Percentiles rank a stretch among this genome's conserved stretches.
These are phyloP conservation scores for Ommatoiulus sabulosus DNA, from an alignment of 2,888 invertebrate genomes.

Conservation along the genomic window DNA sequence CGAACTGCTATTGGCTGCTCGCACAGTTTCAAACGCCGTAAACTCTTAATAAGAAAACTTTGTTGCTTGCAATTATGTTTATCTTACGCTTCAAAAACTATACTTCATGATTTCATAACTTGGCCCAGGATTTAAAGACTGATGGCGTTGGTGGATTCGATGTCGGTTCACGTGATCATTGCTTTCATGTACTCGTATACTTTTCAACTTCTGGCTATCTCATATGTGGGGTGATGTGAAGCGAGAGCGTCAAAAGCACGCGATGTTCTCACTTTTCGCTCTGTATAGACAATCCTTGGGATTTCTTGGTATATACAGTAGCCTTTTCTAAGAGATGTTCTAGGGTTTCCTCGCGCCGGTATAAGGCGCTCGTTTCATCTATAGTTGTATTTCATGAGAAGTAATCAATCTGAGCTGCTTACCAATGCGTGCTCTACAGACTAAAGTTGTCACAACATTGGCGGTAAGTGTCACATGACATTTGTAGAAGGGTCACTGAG, in stretches of 20 bases:
- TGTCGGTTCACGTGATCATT: background rate
- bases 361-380: background rate
- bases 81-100: background rate
- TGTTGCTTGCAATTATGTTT: background rate
- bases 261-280: background rate
- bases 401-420: constrained; percentile 45
- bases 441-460: constrained; percentile 54
- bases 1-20: background rate
- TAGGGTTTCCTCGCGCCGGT: background rate
- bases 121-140: background rate
- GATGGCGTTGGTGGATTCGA: background rate
- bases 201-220: background rate
- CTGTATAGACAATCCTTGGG: background rate
- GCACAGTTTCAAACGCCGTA: background rate
- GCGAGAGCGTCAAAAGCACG: background rate
- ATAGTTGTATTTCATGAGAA: constrained; percentile 16
- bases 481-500: constrained; percentile 50
- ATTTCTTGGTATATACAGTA: background rate
- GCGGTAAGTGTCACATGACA: constrained; percentile 55
- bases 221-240: background rate
- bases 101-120: background rate
- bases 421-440: constrained; percentile 20
- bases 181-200: background rate
- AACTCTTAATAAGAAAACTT: constrained; percentile 8
- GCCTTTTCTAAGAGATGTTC: background rate